Evolutionary conservation across 2,888 invertebrate genomes (phyloP), one percentile per base, ranked within the genome.

Genomic region (Ectemnius lituratus): DNA sequence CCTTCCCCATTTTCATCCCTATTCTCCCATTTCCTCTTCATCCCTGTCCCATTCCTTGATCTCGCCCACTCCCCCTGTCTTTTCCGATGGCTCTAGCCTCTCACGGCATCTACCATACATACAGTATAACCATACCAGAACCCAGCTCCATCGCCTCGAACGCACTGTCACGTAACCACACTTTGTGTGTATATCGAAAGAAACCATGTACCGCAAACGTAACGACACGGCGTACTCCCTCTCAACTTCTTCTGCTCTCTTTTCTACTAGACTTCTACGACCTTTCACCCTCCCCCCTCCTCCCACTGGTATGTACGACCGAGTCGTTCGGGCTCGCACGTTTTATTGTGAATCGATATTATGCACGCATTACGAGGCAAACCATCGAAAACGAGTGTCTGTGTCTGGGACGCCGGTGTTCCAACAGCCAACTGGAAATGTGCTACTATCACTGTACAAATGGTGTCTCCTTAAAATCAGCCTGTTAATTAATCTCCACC

Each of bases 121-220:
- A 37, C 1, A 37, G 37, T 37, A 4, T 37, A 37, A 8, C 37
- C 5, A 37, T 37, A 11, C 37, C 37, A 6, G 37, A 68, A 62
- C 79, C 67, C 67, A 67, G 63, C 72, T 73, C 73, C 70, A 77
- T 69, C 72, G 71, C 76, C 60, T 58, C 68, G 75, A 77, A 79
- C 82, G 73, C 81, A 78, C 77, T 82, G 84, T 86, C 86, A 80
- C 84, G 78, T 83, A 84, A 84, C 86, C 83, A 72, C 84, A 79
- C 75, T 77, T 64, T 66, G 77, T 81, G 80, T 80, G 78, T 37
- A 37, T 81, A 84, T 84, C 85, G 80, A 79, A 80, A 71, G 75
- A 76, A 79, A 76, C 78, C 61, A 76, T 66, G 67, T 67, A 62
- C 46, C 63, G 62, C 61, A 59, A 62, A 76, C 63, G 61, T 73